Conservation (phyloP, 2,888 invertebrate species). For the Drosophila prostipennis region DNA sequence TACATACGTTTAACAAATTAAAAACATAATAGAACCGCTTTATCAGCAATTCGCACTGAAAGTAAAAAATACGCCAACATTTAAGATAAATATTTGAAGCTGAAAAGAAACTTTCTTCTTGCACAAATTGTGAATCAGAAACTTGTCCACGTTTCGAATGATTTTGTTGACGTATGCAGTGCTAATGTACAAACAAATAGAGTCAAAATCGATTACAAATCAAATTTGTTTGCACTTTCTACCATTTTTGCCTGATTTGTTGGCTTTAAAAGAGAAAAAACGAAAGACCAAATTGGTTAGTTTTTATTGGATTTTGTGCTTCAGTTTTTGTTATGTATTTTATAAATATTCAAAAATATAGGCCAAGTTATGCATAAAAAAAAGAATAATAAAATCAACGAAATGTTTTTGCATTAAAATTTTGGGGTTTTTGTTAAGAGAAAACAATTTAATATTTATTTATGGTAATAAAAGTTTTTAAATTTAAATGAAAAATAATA, state of each 20-base stretch:
- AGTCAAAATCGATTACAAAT: conserved; percentile 11
- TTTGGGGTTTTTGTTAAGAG: no score
- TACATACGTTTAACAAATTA: no score
- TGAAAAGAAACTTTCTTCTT: conserved; percentile 7
- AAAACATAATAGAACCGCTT: neutral
- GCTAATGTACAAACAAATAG: conserved; percentile 6
- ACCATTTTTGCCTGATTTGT: neutral
- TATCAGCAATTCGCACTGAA: neutral
- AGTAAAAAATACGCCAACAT: no score
- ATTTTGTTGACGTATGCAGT: neutral
- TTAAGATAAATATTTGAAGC: neutral
- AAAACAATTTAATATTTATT: no score
- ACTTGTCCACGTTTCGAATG: neutral
- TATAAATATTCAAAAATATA: neutral
- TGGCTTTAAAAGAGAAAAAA: neutral
- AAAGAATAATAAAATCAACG: neutral
- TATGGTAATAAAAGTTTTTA: no score
- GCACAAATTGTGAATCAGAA: neutral
- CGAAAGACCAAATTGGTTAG: neutral
- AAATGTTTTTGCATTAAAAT: neutral
- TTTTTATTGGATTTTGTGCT: neutral
- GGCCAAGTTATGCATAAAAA: neutral
- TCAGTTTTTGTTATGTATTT: neutral
- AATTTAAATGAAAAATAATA: no score
- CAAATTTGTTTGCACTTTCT: conserved; percentile 27